Evolutionary conservation across 2,113 vertebrate species (phyloP).

Genomic region (Misgurnus anguillicaudatus): DNA sequence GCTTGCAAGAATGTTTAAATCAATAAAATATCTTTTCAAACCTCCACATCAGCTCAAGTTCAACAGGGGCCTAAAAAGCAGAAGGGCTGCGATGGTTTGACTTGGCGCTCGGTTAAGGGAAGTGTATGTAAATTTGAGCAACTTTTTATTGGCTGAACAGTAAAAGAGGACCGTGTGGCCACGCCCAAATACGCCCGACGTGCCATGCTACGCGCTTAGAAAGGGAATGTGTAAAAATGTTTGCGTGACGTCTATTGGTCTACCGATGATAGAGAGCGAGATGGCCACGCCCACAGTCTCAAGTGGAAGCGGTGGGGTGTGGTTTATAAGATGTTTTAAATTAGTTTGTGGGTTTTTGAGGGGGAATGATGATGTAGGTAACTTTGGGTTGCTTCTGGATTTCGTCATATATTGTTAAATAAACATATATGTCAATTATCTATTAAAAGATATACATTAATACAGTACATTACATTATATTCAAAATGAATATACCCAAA

Average conservation of each 20-base stretch:
- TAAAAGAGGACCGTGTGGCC: neutral
- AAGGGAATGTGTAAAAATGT: neutral
- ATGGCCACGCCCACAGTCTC: neutral
- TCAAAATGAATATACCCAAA: no score
- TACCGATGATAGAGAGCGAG: neutral
- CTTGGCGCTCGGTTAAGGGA: slow-evolving; percentile 19
- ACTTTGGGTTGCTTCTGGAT: no score
- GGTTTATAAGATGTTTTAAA: neutral
- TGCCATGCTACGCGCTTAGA: neutral
- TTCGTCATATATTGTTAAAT: no score
- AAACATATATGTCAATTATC: no score
- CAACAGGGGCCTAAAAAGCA: neutral
- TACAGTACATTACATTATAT: no score
- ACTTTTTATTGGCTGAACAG: slow-evolving; percentile 27
- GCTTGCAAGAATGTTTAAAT: neutral
- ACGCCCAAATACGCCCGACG: neutral
- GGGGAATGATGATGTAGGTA: no score
- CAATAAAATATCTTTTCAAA: slow-evolving; percentile 8
- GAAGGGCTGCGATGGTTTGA: neutral
- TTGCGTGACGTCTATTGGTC: neutral
- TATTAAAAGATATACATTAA: no score
- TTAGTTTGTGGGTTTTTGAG: no score
- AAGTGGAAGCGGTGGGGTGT: neutral
- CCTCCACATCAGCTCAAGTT: neutral
- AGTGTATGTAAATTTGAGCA: neutral